A percentile compares a stretch with the other conserved stretches of the same genome.
Evolutionary conservation across 2,113 vertebrate species (phyloP).

Genomic region (Agapornis roseicollis): DNA sequence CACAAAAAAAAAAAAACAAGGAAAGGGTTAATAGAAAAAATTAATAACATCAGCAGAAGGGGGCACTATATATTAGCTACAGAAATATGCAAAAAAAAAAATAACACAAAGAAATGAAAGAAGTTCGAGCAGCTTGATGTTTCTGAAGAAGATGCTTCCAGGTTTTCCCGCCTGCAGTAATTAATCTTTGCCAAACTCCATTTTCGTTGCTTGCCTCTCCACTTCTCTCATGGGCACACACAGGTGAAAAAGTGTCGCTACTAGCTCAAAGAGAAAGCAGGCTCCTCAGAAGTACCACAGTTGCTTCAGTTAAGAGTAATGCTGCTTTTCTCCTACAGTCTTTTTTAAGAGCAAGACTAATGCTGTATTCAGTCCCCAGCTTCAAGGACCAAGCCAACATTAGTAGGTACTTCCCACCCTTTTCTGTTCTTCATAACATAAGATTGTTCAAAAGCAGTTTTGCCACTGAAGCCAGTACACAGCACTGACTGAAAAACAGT

Average conservation of each 20-base stretch:
- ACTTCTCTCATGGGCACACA: neutral
- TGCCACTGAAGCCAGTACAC: neutral
- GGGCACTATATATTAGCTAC: slow-evolving; percentile 70
- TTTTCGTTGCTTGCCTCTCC: neutral
- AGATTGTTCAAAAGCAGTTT: neutral
- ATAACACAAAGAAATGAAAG: slow-evolving; percentile 30
- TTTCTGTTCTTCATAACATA: neutral
- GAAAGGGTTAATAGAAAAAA: slow-evolving; percentile 84
- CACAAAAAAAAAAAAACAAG: slow-evolving; percentile 73
- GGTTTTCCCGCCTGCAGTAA: neutral
- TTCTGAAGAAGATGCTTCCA: neutral
- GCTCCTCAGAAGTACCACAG: neutral
- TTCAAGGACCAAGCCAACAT: slow-evolving; percentile 35
- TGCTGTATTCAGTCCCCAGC: neutral
- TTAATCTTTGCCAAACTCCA: neutral
- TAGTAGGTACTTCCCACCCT: neutral
- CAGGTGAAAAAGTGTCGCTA: neutral
- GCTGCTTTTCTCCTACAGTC: neutral
- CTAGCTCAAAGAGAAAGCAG: neutral
- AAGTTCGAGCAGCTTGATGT: slow-evolving; percentile 38
- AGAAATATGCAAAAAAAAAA: slow-evolving; percentile 59
- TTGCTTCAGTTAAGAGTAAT: neutral
- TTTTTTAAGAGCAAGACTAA: slow-evolving; percentile 4
- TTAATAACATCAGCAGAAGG: slow-evolving; percentile 73
- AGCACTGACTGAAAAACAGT: neutral